Base-by-base conservation (phyloP, 2,888 invertebrate genomes). In the Micoletzkya japonica region DNA sequence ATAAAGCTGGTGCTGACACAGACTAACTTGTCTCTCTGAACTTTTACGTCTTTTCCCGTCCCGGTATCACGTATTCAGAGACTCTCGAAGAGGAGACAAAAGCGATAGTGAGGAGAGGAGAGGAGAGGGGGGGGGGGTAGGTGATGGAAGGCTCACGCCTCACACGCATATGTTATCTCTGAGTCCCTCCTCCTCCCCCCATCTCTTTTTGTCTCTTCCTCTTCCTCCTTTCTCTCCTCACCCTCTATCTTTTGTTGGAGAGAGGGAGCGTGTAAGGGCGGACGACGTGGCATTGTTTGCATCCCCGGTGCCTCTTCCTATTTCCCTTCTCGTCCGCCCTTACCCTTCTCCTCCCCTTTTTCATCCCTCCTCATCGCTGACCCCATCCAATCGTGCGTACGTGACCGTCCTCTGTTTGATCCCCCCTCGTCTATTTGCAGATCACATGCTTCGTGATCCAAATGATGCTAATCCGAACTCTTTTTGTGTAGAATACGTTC, bases 161-260 rank as follows among this genome's bases (percentile, higher is more conserved):
- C n/a, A n/a, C n/a, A n/a, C n/a, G n/a, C n/a, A n/a, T n/a, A n/a
- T n/a, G n/a, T n/a, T n/a, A 20, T 59, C 34, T 20, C 59, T 34
- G 17, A 17, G 7, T 44, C 34, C 30, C 26, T 24, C 39, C 30
- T 34, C n/a, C 14, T 36, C 36, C 32, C 63, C 32, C 63, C 30
- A 30, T 63, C 37, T 49, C 32, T 26, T 49, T 37, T 50, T 52
- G 50, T 67, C 50, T 61, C 61, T 44, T 34, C 32, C 70, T 56
- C 68, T 63, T 39, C 57, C 36, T 24, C 50, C 44, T 50, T 39
- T 49, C 61, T 70, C 39, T 64, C 57, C 58, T 58, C 39, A 28
- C 71, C 56, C 64, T 63, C 57, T 67, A 54, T 58, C 44, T 28
- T 30, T 36, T 44, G 4, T 57, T n/a, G n/a, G n/a, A n/a, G n/a